phyloP scores from a whole-genome alignment of 2,797 vertebrate species.

The Sebastes oblongus region DNA sequence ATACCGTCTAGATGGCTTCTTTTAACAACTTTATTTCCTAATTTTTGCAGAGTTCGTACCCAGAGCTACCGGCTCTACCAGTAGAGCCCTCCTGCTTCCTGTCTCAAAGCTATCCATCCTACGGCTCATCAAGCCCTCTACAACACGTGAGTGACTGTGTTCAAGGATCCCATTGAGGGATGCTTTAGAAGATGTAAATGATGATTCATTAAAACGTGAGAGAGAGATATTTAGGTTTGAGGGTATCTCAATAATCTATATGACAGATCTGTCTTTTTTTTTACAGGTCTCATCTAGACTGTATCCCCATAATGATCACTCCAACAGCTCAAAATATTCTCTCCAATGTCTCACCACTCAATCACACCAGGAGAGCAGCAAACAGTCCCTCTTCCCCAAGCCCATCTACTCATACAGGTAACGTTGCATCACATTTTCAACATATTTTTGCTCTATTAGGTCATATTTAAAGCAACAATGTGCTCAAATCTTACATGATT shows the following conservation, averaged over 20 bases:
- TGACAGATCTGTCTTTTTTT: not conserved
- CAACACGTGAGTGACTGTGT: slow-evolving; percentile 82
- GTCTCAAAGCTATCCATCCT: slow-evolving; percentile 82
- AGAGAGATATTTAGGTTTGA: not conserved
- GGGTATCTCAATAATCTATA: not conserved
- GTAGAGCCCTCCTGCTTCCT: slow-evolving; percentile 80
- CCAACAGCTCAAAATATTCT: slow-evolving; percentile 80
- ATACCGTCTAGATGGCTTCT: not conserved
- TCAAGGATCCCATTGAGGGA: not conserved
- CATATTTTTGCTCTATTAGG: not conserved
- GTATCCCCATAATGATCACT: slow-evolving; percentile 75
- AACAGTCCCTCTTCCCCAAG: slow-evolving; percentile 90
- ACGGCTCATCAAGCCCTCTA: slow-evolving; percentile 80
- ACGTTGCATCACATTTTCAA: not conserved
- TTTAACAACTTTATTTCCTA: not conserved
- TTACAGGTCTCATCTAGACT: slow-evolving; percentile 81
- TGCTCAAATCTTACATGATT: not conserved
- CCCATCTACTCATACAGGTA: slow-evolving; percentile 99
- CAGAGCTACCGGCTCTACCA: slow-evolving; percentile 41
- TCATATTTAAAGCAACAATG: not conserved
- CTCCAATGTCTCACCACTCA: slow-evolving; percentile 85
- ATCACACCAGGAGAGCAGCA: slow-evolving; percentile 75
- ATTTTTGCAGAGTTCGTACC: slow-evolving; percentile 52
- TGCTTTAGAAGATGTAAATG: not conserved
- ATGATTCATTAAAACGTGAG: not conserved